phyloP scores from a whole-genome alignment of 2,797 vertebrate species.

The Acanthurus leucopareius region DNA sequence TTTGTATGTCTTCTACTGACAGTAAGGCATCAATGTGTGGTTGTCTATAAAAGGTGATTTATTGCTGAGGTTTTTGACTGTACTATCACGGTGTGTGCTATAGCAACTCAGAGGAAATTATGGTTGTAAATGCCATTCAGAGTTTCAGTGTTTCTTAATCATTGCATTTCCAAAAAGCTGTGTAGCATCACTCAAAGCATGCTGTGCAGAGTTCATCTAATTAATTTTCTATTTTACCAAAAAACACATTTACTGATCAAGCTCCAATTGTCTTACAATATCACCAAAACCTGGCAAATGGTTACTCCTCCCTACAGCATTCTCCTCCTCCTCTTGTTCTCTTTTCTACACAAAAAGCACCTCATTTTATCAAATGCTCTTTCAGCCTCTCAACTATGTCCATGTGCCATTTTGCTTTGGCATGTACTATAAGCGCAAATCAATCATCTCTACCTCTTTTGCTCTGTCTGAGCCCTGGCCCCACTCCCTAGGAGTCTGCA shows the following conservation, averaged over 20 bases:
- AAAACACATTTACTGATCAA: not conserved
- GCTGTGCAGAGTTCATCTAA: not conserved
- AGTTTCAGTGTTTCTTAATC: not conserved
- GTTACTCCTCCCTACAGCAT: not conserved
- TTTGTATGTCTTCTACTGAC: conserved; percentile 22
- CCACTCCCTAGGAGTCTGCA: conserved; percentile 26
- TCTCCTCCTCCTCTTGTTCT: not conserved
- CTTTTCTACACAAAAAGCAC: conserved; percentile 19
- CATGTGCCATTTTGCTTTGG: not conserved
- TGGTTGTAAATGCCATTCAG: not conserved
- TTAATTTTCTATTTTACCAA: conserved; percentile 13
- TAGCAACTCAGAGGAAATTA: not conserved
- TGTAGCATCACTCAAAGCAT: not conserved
- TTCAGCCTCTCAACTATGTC: not conserved
- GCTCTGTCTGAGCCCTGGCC: conserved; percentile 10
- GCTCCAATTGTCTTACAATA: not conserved
- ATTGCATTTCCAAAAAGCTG: not conserved
- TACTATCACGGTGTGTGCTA: not conserved
- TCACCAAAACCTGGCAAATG: not conserved
- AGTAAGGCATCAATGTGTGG: not conserved
- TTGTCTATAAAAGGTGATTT: conserved; percentile 30
- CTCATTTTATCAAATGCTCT: not conserved
- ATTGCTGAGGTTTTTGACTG: conserved; percentile 1
- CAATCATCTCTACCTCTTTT: conserved; percentile 36
- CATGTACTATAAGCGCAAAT: conserved; percentile 8